Evolutionary conservation across 1,140 invertebrate genomes (phyloP).

Genomic region (Elymnias hypermnestra): DNA sequence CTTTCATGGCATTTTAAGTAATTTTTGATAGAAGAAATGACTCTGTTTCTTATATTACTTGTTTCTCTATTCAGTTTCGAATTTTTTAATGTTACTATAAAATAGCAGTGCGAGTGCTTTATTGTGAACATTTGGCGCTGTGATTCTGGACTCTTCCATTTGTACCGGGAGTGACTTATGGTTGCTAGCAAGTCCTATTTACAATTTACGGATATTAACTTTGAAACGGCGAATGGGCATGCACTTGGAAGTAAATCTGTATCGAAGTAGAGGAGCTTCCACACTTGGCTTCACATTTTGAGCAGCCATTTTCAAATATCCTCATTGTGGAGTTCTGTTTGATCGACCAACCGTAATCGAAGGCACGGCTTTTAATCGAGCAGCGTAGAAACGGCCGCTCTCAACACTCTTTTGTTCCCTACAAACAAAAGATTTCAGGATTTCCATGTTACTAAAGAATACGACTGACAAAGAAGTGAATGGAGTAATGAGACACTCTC

Average conservation of each 20-base stretch:
- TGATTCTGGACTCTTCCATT: background rate
- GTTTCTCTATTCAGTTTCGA: too few relatives aligned
- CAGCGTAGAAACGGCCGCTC: constrained; percentile 15
- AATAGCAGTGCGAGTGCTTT: too few relatives aligned
- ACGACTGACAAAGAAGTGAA: constrained; percentile 12
- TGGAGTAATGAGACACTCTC: constrained; percentile 12
- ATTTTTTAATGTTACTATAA: too few relatives aligned
- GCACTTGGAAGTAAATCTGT: constrained; percentile 12
- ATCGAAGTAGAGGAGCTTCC: constrained; percentile 13
- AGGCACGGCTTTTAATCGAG: constrained; percentile 23
- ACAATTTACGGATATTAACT: constrained; percentile 5
- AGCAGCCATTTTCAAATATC: constrained; percentile 14
- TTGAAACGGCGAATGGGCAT: background rate
- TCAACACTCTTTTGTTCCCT: constrained; percentile 19
- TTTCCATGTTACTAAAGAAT: constrained; percentile 17
- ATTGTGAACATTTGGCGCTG: too few relatives aligned
- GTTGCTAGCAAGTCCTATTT: background rate
- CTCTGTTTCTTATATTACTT: too few relatives aligned
- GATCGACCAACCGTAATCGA: constrained; percentile 24
- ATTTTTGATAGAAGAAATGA: too few relatives aligned
- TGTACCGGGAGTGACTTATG: background rate
- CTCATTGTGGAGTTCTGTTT: constrained; percentile 17
- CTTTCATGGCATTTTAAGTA: too few relatives aligned
- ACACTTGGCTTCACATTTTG: constrained; percentile 13
- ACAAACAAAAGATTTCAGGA: constrained; percentile 21